Percentiles rank a stretch among this genome's conserved stretches.
phyloP scores from a whole-genome alignment of 2,888 invertebrate genomes.

The Melangyna quadrimaculata region DNA sequence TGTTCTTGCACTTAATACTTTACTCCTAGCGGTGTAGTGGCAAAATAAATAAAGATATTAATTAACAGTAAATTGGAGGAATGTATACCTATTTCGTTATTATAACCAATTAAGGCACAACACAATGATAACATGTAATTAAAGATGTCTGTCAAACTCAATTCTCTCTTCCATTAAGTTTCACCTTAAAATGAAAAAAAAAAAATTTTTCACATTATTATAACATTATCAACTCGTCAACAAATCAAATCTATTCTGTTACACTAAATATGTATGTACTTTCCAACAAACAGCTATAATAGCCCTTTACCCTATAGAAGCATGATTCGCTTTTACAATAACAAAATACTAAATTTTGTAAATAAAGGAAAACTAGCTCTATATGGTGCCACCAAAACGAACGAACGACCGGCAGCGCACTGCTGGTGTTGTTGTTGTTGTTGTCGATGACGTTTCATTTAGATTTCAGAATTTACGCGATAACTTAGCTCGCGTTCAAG shows the following conservation, averaged over 20 bases:
- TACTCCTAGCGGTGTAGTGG: not conserved
- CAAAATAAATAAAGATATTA: not conserved
- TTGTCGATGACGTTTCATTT: constrained; percentile 45
- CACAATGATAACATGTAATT: not conserved
- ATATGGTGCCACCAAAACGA: not conserved
- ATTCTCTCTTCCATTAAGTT: not conserved
- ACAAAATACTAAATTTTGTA: constrained; percentile 3
- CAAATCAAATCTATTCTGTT: not conserved
- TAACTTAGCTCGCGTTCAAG: constrained; percentile 54
- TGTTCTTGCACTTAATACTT: not conserved
- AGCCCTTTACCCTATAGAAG: not conserved
- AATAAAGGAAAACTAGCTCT: constrained; percentile 4
- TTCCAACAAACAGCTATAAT: not conserved
- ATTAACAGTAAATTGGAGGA: not conserved
- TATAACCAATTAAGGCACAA: not conserved
- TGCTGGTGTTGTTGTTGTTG: not conserved
- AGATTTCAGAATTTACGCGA: constrained; percentile 25
- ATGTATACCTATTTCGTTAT: not conserved
- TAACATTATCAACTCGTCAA: not conserved
- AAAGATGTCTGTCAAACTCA: not conserved
- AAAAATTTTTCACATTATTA: not conserved
- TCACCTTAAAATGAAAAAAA: not conserved
- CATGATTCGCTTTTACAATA: not conserved
- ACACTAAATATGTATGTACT: not conserved
- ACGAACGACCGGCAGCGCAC: not conserved